Base-by-base conservation (phyloP, 2,113 vertebrate genomes). In the Anguilla japonica region DNA sequence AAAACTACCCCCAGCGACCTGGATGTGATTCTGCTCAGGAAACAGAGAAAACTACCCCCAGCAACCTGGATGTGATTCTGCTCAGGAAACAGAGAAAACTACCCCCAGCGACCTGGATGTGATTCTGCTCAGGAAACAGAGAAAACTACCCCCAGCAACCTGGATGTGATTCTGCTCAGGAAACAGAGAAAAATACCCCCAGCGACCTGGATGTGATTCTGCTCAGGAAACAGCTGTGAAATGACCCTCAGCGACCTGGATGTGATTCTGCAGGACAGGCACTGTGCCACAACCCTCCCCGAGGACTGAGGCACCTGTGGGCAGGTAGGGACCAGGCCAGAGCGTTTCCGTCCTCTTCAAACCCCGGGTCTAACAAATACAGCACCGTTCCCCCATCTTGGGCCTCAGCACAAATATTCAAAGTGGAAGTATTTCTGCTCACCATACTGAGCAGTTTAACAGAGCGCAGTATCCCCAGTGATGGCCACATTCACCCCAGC, bases 11-110 rank as follows among this genome's bases (percentile, higher is more conserved):
- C 34, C 34, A 34, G 34, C 34, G 34, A 34, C 34, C 34, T 34
- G 34, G 34, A 34, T 34, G 34, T 34, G 34, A 1, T 57, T 84
- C 71, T 83, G 16, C 53, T 67, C 56, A 18, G 20, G 85, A 81
- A 84, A 84, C 67, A 34, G 14, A 2, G 79, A 13, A 79, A 87
- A 90, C 67, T 26, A 87, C 82, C 75, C 63, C 57, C 15, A 82
- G 81, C 46, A 41, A 67, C 86, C 79, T 86, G 29, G 16, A 57
- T 16, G 18, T 6, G 57, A 63, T 79, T 29, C 79, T 43, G 41
- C 34, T 50, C 56, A 18, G 20, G 85, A 81, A 84, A 84, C 67
- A 34, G 14, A 2, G 9, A 9, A 1, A 46, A 46, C 9, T 5
- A 46, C 43, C 75, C 84, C 5, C 86, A 41, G 43, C 82, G 43